Evolutionary conservation across 1,140 invertebrate genomes (phyloP).

Genomic region (Calliopsis andreniformis): DNA sequence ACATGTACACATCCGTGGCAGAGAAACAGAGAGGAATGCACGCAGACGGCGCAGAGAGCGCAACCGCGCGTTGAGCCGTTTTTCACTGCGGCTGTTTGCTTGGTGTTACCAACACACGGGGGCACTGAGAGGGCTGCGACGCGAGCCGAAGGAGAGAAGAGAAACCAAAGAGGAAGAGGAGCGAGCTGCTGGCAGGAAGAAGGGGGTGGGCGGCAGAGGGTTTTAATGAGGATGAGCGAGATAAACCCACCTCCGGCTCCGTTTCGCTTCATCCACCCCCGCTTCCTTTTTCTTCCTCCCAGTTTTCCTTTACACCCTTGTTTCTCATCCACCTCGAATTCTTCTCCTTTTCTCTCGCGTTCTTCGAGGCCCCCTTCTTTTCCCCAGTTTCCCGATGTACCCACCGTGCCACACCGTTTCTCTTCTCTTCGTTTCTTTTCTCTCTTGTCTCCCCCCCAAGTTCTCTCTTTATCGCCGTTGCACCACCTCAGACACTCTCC

Average conservation of each 20-base stretch:
- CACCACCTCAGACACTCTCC: not conserved
- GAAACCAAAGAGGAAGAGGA: slow-evolving; percentile 33
- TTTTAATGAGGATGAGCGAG: slow-evolving; percentile 77
- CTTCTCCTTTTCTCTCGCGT: slow-evolving; percentile 8
- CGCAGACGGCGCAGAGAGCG: not conserved
- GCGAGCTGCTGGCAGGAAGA: slow-evolving; percentile 53
- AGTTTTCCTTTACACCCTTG: slow-evolving; percentile 19
- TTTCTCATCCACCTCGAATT: slow-evolving; percentile 22
- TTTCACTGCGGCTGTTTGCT: slow-evolving; percentile 13
- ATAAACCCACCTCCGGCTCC: slow-evolving; percentile 66
- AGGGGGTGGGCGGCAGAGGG: slow-evolving; percentile 52
- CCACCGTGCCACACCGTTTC: not conserved
- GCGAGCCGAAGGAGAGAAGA: slow-evolving; percentile 38
- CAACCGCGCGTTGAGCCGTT: not conserved
- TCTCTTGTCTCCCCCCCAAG: slow-evolving; percentile 13
- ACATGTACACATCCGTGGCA: too few relatives aligned
- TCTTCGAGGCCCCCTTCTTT: slow-evolving; percentile 31
- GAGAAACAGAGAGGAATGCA: not conserved
- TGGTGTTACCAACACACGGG: slow-evolving; percentile 19
- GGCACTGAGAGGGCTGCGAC: slow-evolving; percentile 30
- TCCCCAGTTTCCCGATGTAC: slow-evolving; percentile 20
- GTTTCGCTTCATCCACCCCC: slow-evolving; percentile 54
- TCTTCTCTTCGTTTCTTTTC: slow-evolving; percentile 6
- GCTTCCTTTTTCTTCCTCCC: slow-evolving; percentile 12
- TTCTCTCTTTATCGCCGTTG: slow-evolving; percentile 23